phyloP scores from a whole-genome alignment of 2,113 vertebrate genomes.

The Pterocles burchelli region DNA sequence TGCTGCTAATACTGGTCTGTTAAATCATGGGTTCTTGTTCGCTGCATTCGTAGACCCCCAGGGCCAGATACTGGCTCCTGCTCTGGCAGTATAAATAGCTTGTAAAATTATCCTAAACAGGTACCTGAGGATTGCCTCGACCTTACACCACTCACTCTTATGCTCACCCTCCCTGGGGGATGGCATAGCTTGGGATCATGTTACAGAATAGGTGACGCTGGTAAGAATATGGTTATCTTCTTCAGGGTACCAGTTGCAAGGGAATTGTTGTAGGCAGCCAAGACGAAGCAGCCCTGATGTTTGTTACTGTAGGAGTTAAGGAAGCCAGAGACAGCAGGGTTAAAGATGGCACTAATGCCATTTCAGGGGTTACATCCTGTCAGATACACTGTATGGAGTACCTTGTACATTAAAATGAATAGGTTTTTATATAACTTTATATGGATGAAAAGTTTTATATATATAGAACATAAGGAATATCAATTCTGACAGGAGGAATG shows the following conservation, averaged over 20 bases:
- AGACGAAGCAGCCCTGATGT: background rate
- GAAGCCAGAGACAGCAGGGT: background rate
- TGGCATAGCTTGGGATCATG: background rate
- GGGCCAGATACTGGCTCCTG: background rate
- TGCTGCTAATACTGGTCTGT: background rate
- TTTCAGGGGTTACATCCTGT: background rate
- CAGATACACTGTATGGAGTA: background rate
- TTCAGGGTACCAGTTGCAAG: background rate
- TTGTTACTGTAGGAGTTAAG: background rate
- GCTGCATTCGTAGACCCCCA: background rate
- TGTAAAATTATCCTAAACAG: background rate
- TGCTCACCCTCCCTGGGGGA: background rate
- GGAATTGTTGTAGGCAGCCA: background rate
- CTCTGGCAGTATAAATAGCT: background rate
- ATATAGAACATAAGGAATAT: background rate
- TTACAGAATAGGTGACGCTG: background rate
- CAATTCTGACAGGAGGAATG: background rate
- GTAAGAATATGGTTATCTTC: background rate
- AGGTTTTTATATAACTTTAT: background rate
- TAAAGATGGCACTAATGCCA: background rate
- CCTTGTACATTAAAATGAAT: background rate
- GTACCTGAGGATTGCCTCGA: background rate
- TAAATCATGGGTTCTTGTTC: constrained; percentile 28
- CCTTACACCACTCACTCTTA: background rate
- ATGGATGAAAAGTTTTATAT: background rate